Evolutionary conservation across 1,140 invertebrate species (phyloP).

Genomic region (Papilio helenus): DNA sequence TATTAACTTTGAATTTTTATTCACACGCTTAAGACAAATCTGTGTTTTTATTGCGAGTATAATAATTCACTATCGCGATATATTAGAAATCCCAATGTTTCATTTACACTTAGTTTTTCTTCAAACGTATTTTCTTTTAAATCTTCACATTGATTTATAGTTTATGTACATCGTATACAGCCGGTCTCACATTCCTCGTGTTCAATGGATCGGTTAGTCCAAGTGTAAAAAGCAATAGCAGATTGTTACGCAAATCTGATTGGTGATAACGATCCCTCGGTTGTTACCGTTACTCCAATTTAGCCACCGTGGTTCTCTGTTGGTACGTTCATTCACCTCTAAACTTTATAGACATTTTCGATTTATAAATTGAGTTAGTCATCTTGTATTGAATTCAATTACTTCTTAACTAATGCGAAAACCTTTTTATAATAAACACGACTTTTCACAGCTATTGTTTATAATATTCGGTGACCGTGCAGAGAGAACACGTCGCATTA

Average conservation of each 20-base stretch:
- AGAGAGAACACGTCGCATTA: constrained; percentile 65
- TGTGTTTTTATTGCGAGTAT: constrained; percentile 13
- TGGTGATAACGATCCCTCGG: constrained; percentile 76
- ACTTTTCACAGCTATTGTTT: constrained; percentile 44
- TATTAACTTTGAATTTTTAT: constrained; percentile 6
- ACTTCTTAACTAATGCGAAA: background rate
- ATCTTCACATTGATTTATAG: constrained; percentile 3
- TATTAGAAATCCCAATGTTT: background rate
- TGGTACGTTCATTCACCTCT: constrained; percentile 70
- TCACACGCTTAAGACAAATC: constrained; percentile 5
- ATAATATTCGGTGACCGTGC: constrained; percentile 39
- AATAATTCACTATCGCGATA: constrained; percentile 12
- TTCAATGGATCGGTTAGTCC: constrained; percentile 57
- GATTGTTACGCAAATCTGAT: constrained; percentile 81
- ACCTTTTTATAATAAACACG: background rate
- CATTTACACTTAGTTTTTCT: constrained; percentile 1
- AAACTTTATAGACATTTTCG: constrained; percentile 53
- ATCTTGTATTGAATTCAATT: constrained; percentile 45
- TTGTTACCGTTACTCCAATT: constrained; percentile 78
- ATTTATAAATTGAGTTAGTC: constrained; percentile 42
- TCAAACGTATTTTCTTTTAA: background rate
- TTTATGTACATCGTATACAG: constrained; percentile 45
- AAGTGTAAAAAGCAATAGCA: constrained; percentile 72
- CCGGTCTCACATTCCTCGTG: constrained; percentile 57
- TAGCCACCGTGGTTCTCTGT: constrained; percentile 71